Evolutionary conservation across 1,140 invertebrate species (phyloP).

Genomic region (Drosophila athabasca): DNA sequence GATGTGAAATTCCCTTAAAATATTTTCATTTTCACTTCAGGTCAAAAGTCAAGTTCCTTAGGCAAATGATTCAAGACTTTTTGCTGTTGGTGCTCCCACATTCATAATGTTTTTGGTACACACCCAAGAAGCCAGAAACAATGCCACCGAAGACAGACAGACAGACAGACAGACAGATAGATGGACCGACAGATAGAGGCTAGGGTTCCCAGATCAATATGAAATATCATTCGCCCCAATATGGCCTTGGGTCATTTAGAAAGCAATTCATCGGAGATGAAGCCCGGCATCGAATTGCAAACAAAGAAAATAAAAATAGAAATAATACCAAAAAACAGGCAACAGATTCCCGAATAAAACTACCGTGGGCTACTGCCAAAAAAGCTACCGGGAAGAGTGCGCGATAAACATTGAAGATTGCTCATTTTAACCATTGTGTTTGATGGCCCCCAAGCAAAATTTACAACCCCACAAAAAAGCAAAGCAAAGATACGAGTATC

Average conservation of each 20-base stretch:
- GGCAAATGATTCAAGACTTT: slow-evolving; percentile 20
- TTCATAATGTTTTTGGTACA: slow-evolving; percentile 16
- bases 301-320: slow-evolving; percentile 42
- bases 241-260: slow-evolving; percentile 74
- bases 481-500: not conserved
- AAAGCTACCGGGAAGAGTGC: slow-evolving; percentile 76
- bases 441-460: slow-evolving; percentile 54
- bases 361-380: slow-evolving; percentile 78
- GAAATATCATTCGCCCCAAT: slow-evolving; percentile 69
- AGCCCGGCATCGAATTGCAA: slow-evolving; percentile 30
- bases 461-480: slow-evolving; percentile 25
- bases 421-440: slow-evolving; percentile 75
- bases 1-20: no score
- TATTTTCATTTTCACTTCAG: slow-evolving; percentile 9
- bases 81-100: slow-evolving; percentile 19
- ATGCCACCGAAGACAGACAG: slow-evolving; percentile 22
- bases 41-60: slow-evolving; percentile 36
- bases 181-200: slow-evolving; percentile 28
- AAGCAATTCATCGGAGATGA: slow-evolving; percentile 71
- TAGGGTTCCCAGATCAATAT: slow-evolving; percentile 58
- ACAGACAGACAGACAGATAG: slow-evolving; percentile 35
- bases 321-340: slow-evolving; percentile 1
- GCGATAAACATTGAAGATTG: slow-evolving; percentile 70
- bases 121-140: slow-evolving; percentile 15
- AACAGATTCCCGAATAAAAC: slow-evolving; percentile 39